Evolutionary conservation across 2,113 vertebrate species (phyloP).

Genomic region (Oreochromis tanganicae): DNA sequence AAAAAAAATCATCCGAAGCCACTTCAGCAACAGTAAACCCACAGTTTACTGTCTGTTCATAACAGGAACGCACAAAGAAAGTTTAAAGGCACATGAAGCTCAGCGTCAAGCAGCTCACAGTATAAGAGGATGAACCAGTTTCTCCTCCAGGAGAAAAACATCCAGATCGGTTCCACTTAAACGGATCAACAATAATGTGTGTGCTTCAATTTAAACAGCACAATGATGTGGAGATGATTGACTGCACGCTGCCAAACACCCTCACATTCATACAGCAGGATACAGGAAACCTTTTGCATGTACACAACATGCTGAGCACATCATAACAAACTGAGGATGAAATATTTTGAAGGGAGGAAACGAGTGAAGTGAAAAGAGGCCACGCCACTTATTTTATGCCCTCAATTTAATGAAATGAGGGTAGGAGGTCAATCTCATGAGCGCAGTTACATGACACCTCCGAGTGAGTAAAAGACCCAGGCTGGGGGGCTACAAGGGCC

Average conservation of each 20-base stretch:
- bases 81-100: neutral
- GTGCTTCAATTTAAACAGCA: neutral
- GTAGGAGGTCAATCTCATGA: neutral
- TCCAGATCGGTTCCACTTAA: conserved; percentile 47
- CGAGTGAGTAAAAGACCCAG: neutral
- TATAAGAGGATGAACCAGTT: neutral
- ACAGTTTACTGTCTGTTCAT: neutral
- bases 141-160: neutral
- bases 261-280: neutral
- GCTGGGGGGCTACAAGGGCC: neutral
- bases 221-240: neutral
- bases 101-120: neutral
- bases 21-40: neutral
- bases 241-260: neutral
- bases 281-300: neutral
- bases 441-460: neutral
- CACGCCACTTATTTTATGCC: neutral
- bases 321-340: neutral
- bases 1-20: neutral
- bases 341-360: neutral
- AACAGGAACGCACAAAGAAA: neutral
- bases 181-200: conserved; percentile 29
- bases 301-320: neutral
- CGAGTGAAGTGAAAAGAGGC: neutral
- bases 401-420: neutral